These are phyloP conservation scores for Oryzaephilus surinamensis DNA, from an alignment of 1,140 invertebrate genomes.

Conservation along the genomic window DNA sequence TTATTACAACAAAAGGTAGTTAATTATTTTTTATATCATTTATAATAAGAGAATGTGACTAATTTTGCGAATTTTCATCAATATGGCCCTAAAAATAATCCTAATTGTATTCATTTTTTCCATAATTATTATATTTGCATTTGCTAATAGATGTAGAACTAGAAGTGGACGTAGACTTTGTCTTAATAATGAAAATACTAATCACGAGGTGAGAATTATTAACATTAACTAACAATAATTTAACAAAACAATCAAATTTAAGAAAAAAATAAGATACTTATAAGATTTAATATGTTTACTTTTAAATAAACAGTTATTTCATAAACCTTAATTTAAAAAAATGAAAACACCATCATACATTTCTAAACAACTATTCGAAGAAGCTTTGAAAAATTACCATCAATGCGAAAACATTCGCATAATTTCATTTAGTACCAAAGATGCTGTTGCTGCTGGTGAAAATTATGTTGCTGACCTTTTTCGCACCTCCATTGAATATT, in stretches of 20 bases:
- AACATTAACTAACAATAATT: too few species aligned
- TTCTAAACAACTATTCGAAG: slow-evolving; percentile 22
- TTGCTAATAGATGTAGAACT: slow-evolving; percentile 1
- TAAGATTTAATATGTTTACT: not conserved
- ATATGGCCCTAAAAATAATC: too few species aligned
- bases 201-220: too few species aligned
- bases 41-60: too few species aligned
- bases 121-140: too few species aligned
- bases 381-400: slow-evolving; percentile 15
- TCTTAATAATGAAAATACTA: slow-evolving; percentile 1
- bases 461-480: slow-evolving; percentile 29
- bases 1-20: too few species aligned
- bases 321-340: slow-evolving; percentile 1
- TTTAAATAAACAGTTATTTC: not conserved
- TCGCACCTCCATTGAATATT: slow-evolving; percentile 20
- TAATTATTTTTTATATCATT: too few species aligned
- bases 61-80: too few species aligned
- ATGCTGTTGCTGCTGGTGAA: slow-evolving; percentile 26
- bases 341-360: slow-evolving; percentile 23
- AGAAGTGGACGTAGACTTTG: not conserved
- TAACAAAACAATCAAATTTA: too few species aligned
- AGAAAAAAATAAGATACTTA: too few species aligned
- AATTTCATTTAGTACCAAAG: slow-evolving; percentile 16
- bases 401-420: slow-evolving; percentile 16
- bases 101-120: too few species aligned